Evolutionary conservation across 1,140 invertebrate genomes (phyloP), one percentile per base, ranked within the genome.

Genomic region (Dreissena rostriformis): DNA sequence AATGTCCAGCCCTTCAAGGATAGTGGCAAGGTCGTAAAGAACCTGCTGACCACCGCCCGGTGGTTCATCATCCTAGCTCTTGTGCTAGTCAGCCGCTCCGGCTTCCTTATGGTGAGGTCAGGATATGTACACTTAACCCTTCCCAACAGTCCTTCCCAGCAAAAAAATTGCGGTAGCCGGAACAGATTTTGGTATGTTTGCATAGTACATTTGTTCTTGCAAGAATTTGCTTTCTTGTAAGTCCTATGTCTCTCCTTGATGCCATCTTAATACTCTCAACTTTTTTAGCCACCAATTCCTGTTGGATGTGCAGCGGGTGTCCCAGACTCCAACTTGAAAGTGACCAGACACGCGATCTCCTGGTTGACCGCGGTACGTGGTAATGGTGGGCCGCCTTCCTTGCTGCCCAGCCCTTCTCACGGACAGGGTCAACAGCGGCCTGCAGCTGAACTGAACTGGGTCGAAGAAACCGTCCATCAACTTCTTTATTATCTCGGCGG

Each of bases 1-100:
- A 10, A 86, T 26, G 7, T 61, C 19, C 14, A 77, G 51, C 1
- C 14, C 49, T 26, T 66, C n/a, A 0, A 86, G 15, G 8, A 86
- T 14, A 6, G 4, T 74, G 1, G 49, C 70, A 19, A 82, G 29
- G n/a, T n/a, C n/a, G n/a, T n/a, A n/a, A n/a, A n/a, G 67, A 70
- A 70, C 24, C 39, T 29, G 22, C 29, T 70, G 29, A 19, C 29
- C 67, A 70, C 19, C 17, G 39, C 67, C 39, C 39, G 11, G 22
- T 52, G 6, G 39, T 72, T 72, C 29, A 72, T 49, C 70, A 51
- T 51, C 51, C 70, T 51, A 49, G 29, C 39, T 49, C 70, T 7
- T 6, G 29, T 51, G 6, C 29, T 51, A 5, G 29, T 51, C 29
- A 72, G 22, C 39, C 70, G 8, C 52, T 72, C 28, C 12, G 29